Evolutionary conservation across 2,797 vertebrate species (phyloP), one percentile per base, ranked within the genome.

Genomic region (Lutjanus campechanus): DNA sequence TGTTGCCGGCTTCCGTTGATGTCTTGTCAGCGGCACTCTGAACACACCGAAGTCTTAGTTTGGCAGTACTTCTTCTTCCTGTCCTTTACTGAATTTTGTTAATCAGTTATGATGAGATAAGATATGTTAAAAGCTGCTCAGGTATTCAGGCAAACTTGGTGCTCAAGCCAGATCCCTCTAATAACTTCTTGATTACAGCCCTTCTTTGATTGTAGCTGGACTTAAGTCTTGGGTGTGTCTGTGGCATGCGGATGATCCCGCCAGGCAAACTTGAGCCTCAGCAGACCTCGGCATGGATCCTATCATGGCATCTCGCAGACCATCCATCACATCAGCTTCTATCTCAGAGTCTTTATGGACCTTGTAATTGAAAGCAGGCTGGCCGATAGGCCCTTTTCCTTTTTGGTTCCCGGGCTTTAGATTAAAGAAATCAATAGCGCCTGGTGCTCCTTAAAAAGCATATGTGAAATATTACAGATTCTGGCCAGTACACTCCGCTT

Each of bases 341-440:
- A 43, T 88, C 79, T 76, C 70, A 0, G 8, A 8, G 74, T 76
- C 80, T 90, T 90, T 85, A 79, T 75, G 61, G 76, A 72, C 6
- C 22, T 67, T 6, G 7, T 93, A 87, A 94, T 89, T 93, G 81
- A 88, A 94, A 90, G 80, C 92, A 93, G 90, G 58, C 65, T 10
- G 19, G 56, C 69, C 11, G 63, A 83, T 84, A 53, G 64, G 55
- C 51, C 66, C 46, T 83, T 81, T 73, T 50, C 56, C 69, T 64
- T 71, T 71, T 58, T 29, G 20, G 46, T 73, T 88, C 73, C 76
- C 9, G 51, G 69, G 78, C 74, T 79, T 76, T 4, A 88, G 85
- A 88, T 88, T 71, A 85, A 81, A 89, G 90, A 78, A 87, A 85
- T 88, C 16, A 63, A 88, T 85, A 77, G 82, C 9, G 77, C 53